Evolutionary conservation across 2,888 invertebrate species (phyloP).

Genomic region (Acronicta psi): DNA sequence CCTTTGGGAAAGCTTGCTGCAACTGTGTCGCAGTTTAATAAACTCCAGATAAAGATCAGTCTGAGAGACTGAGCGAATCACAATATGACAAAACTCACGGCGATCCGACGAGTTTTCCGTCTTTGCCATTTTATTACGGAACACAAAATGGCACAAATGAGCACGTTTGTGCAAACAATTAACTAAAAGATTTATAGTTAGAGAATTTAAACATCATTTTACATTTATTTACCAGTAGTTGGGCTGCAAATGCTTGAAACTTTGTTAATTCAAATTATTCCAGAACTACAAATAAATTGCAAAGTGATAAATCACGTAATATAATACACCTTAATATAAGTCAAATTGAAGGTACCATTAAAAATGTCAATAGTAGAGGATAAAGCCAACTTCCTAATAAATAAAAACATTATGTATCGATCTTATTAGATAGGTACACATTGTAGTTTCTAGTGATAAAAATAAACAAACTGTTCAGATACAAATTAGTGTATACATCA

Average conservation of each 20-base stretch:
- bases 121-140: too few species aligned
- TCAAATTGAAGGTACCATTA: conserved; percentile 19
- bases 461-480: conserved; percentile 13
- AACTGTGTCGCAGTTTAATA: too few species aligned
- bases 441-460: conserved; percentile 19
- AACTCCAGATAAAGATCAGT: too few species aligned
- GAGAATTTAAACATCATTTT: too few species aligned
- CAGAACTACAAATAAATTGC: conserved; percentile 56
- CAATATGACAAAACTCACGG: too few species aligned
- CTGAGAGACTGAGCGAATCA: too few species aligned
- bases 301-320: conserved; percentile 58
- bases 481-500: conserved; percentile 14
- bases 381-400: conserved; percentile 11
- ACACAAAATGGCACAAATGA: too few species aligned
- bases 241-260: conserved; percentile 22
- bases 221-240: conserved; percentile 16
- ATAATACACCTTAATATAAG: conserved; percentile 37
- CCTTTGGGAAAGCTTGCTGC: too few species aligned
- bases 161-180: too few species aligned
- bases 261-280: conserved; percentile 26
- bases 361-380: conserved; percentile 17
- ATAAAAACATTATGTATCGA: conserved; percentile 13
- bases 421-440: conserved; percentile 7
- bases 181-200: too few species aligned
- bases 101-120: too few species aligned